Base-by-base conservation (phyloP, 2,888 invertebrate species). In the Catocala sponsa region DNA sequence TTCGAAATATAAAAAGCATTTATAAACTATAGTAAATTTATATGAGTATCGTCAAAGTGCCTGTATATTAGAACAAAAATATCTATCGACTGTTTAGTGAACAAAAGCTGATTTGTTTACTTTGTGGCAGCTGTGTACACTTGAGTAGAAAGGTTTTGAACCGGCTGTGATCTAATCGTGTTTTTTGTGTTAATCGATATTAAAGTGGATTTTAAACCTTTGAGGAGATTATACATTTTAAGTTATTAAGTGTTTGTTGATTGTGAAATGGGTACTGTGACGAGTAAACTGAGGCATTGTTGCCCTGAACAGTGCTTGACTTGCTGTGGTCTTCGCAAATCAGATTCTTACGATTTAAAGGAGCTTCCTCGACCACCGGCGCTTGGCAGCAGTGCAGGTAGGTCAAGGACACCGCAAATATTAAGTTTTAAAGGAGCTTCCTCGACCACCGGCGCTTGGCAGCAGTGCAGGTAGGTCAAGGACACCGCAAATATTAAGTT, bases 351-450 rank as follows among this genome's bases (percentile, higher is more conserved):
- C 55, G 92, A 93, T 72, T 79, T 92, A 25, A 89, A 83, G 74
- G 91, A 91, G 60, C 67, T 94, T 59, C 94, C 94, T 25, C 83
- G 91, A 60, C 94, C 93, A 41, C 92, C 91, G 6, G 81, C 77
- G 55, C 78, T 88, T 70, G 87, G 86, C 60, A 67, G 68, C 54
- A 84, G 88, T n/a, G 85, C 81, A 67, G 88, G 91, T 92, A 89
- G 81, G 90, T 88, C 82, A 83, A 81, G 81, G 83, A 44, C 15
- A 60, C 11, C 10, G 41, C 44, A 41, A 44, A 46, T 15, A 43
- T 59, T 6, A 33, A 13, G 48, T 43, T 13, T 79, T 92, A 25
- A 89, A 83, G 74, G 91, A 91, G 60, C 67, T 94, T 59, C 94
- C 94, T 25, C 83, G 91, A 60, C 94, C 93, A 41, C 92, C 91